Base-by-base conservation (phyloP, 2,113 vertebrate genomes). In the Entelurus aequoreus region DNA sequence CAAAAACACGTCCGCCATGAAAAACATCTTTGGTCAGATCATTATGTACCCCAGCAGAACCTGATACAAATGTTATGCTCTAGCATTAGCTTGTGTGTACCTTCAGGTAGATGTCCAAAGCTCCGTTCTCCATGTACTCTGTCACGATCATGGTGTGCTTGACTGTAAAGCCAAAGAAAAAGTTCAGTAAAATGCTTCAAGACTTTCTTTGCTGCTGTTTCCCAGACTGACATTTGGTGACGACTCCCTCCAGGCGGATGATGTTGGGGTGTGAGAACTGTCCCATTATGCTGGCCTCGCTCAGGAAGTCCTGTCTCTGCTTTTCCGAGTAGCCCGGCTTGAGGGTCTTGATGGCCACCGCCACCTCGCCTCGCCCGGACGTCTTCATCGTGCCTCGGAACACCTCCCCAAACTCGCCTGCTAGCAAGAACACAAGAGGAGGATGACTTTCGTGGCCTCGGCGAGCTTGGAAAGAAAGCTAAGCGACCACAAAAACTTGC, bases 281-380 rank as follows among this genome's bases (percentile, higher is more conserved):
- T 5, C 96, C 97, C 97, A 99, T 99, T 89, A 97, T 98, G 90
- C 92, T 93, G 48, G 97, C 97, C 85, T 99, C 97, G 0, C 94
- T 93, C 77, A 99, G 81, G 79, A 98, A 99, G 83, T 98, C 97
- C 60, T 92, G 92, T 21, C 95, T 91, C 75, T 99, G 97, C 81
- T 97, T 98, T 82, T 98, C 96, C 0, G 93, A 95, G 90, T 95
- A 98, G 9, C 95, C 96, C 0, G 91, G 91, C 79, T 97, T 98
- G 70, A 98, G 83, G 0, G 94, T 98, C 88, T 98, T 99, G 74
- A 98, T 94, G 35, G 97, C 97, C 48, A 99, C 97, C 0, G 90
- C 75, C 6, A 92, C 87, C 62, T 99, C 95, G 21, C 92, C 93
- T 83, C 90, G 90, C 1, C 88, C 82, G 0, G 91, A 86, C 0